phyloP scores from a whole-genome alignment of 1,140 invertebrate species.

The Caenorhabditis briggsae region DNA sequence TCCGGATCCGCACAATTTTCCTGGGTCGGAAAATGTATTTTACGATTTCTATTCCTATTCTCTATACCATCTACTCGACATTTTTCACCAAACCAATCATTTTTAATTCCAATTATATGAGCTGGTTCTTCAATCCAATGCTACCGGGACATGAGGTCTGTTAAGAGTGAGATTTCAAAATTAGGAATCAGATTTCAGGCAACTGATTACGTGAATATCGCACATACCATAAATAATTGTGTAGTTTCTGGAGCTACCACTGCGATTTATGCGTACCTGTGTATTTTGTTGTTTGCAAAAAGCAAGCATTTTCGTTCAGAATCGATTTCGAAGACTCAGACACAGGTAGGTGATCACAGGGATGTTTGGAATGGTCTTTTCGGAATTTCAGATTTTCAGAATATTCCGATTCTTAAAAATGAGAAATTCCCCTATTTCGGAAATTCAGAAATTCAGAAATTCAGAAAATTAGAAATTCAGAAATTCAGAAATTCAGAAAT shows the following conservation, averaged over 20 bases:
- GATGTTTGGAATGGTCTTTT: not conserved
- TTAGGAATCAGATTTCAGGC: constrained; percentile 45
- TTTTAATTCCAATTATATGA: constrained; percentile 57
- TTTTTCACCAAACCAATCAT: constrained; percentile 60
- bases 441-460: too few species aligned
- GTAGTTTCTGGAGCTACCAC: constrained; percentile 32
- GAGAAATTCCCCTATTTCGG: too few species aligned
- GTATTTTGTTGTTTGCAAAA: constrained; percentile 29
- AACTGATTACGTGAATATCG: constrained; percentile 51
- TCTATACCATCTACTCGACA: constrained; percentile 54
- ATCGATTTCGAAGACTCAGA: constrained; percentile 6
- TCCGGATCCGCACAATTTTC: constrained; percentile 41
- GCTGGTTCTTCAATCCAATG: constrained; percentile 66
- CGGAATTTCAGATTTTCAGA: too few species aligned
- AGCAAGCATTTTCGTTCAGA: constrained; percentile 23
- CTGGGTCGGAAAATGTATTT: constrained; percentile 14
- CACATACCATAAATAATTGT: constrained; percentile 55
- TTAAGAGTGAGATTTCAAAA: not conserved
- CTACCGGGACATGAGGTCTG: constrained; percentile 31
- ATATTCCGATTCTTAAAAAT: too few species aligned
- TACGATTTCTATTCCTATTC: constrained; percentile 27
- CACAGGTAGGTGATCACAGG: not conserved
- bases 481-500: too few species aligned
- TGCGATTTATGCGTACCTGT: constrained; percentile 45
- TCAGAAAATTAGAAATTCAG: too few species aligned